Evolutionary conservation across 2,888 invertebrate genomes (phyloP).

Genomic region (Creontiades dilutus): DNA sequence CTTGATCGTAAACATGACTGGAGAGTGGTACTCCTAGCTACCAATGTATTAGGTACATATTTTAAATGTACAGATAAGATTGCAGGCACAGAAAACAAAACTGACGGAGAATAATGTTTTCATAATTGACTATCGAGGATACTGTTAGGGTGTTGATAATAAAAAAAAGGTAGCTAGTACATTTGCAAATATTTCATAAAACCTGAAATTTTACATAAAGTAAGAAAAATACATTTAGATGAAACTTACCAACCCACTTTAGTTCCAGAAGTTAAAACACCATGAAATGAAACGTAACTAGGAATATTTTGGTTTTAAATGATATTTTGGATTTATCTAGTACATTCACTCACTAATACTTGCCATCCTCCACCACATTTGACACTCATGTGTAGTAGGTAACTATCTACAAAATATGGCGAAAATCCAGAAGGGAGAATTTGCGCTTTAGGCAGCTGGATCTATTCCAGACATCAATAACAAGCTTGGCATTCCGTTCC

Average conservation of each 20-base stretch:
- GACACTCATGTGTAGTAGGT: not conserved
- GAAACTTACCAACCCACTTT: not conserved
- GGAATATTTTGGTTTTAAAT: too few relatives aligned
- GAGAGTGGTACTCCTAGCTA: too few relatives aligned
- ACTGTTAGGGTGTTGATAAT: too few relatives aligned
- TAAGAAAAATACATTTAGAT: not conserved
- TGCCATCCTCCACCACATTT: not conserved
- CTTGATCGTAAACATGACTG: too few relatives aligned
- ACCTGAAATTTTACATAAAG: too few relatives aligned
- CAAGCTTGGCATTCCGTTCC: constrained; percentile 6
- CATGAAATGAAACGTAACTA: not conserved
- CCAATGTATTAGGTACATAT: too few relatives aligned
- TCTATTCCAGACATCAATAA: not conserved
- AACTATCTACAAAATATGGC: not conserved
- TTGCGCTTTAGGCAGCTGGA: not conserved
- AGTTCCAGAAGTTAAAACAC: not conserved
- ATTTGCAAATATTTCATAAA: too few relatives aligned
- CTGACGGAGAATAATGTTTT: too few relatives aligned
- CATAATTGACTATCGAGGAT: too few relatives aligned
- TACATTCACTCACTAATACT: not conserved
- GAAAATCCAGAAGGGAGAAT: not conserved
- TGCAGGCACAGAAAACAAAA: too few relatives aligned
- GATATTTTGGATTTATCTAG: not conserved
- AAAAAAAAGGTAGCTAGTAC: too few relatives aligned
- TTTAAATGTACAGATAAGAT: too few relatives aligned